Conservation (phyloP, 2,888 invertebrate genomes). For the Ichneumoninae sp. region DNA sequence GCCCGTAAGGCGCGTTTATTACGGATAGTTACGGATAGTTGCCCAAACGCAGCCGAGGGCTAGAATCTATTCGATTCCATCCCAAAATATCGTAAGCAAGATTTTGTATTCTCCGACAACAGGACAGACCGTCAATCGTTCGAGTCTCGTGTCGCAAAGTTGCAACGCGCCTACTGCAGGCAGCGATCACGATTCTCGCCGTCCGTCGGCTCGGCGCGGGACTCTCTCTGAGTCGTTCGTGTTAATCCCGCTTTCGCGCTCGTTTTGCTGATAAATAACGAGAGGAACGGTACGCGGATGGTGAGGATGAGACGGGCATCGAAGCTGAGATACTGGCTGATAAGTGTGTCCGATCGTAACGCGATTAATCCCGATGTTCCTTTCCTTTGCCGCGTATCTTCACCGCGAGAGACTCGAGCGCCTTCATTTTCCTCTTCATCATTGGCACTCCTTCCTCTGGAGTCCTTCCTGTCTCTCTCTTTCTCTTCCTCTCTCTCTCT, state of each 20-base stretch:
- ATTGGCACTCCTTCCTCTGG: slow-evolving; percentile 47
- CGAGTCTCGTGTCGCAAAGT: background rate
- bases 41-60: background rate
- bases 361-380: slow-evolving; percentile 32
- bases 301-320: background rate
- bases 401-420: background rate
- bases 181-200: slow-evolving; percentile 31
- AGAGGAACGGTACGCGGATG: background rate
- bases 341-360: background rate
- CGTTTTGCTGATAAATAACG: slow-evolving; percentile 4
- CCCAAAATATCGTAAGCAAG: background rate
- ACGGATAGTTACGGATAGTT: background rate
- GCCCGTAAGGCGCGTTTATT: background rate
- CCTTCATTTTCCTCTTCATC: slow-evolving; percentile 62
- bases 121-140: background rate
- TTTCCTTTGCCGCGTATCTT: slow-evolving; percentile 1
- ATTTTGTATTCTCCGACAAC: background rate
- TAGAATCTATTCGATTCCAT: background rate
- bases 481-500: slow-evolving; percentile 15
- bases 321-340: background rate
- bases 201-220: slow-evolving; percentile 52
- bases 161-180: background rate
- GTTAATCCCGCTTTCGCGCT: background rate
- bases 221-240: slow-evolving; percentile 1
- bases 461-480: slow-evolving; percentile 14